Evolutionary conservation across 2,797 vertebrate genomes (phyloP).

Genomic region (Chaenodraco wilsoni): DNA sequence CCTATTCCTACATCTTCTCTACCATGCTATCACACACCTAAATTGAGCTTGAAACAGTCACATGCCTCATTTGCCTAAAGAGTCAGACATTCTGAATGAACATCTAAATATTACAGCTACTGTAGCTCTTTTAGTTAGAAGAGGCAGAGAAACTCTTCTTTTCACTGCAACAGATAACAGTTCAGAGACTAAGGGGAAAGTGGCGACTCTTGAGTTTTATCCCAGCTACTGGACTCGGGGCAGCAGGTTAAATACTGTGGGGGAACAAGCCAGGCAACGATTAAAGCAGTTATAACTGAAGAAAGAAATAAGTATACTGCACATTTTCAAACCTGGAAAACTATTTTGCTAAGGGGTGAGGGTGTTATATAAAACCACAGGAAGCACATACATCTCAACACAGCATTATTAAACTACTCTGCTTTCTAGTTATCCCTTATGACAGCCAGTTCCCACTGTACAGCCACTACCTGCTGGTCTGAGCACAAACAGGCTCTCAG

Average conservation of each 20-base stretch:
- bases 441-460: slow-evolving; percentile 10
- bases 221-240: slow-evolving; percentile 27
- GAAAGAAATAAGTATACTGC: not conserved
- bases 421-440: slow-evolving; percentile 30
- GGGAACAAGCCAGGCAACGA: slow-evolving; percentile 26
- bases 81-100: too few species aligned
- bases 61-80: slow-evolving; percentile 23
- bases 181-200: slow-evolving; percentile 20
- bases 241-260: slow-evolving; percentile 60
- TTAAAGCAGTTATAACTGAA: not conserved
- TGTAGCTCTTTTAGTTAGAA: slow-evolving; percentile 14
- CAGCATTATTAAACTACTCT: slow-evolving; percentile 6
- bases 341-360: not conserved
- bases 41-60: slow-evolving; percentile 53
- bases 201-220: slow-evolving; percentile 41
- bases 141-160: slow-evolving; percentile 32
- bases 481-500: slow-evolving; percentile 14
- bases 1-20: slow-evolving; percentile 28
- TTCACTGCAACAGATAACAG: slow-evolving; percentile 32
- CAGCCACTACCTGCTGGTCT: slow-evolving; percentile 16
- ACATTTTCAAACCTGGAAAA: slow-evolving; percentile 24
- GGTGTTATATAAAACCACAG: too few species aligned
- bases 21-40: slow-evolving; percentile 38
- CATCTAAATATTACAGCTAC: slow-evolving; percentile 21
- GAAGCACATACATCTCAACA: not conserved